Evolutionary conservation across 37 sponge, comb jelly and placozoan species (phyloP).

Genomic region (Oscarella lobularis): DNA sequence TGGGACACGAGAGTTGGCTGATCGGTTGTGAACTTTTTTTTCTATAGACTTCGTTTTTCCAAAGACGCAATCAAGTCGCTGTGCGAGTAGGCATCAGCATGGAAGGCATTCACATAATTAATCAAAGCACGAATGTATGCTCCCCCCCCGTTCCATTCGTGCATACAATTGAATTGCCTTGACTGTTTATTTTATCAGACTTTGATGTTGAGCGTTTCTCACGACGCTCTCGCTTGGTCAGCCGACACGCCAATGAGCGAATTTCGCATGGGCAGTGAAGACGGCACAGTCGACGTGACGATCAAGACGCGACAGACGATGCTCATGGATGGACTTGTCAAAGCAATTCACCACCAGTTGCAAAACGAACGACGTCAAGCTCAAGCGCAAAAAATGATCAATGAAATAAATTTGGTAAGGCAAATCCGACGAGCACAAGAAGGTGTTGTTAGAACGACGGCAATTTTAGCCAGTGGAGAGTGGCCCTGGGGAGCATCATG

Average conservation of each 20-base stretch:
- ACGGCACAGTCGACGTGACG: not conserved
- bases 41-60: not conserved
- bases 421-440: not conserved
- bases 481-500: too few relatives aligned
- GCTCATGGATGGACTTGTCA: not conserved
- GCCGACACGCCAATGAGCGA: not conserved
- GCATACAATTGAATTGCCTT: not conserved
- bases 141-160: not conserved
- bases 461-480: too few relatives aligned
- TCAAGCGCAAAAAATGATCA: not conserved
- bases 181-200: not conserved
- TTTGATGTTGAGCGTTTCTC: not conserved
- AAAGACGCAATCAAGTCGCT: not conserved
- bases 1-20: not conserved
- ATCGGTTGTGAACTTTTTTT: not conserved
- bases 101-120: conserved; percentile 31
- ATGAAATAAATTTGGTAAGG: not conserved
- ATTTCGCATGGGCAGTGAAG: not conserved
- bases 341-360: not conserved
- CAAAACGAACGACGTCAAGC: not conserved
- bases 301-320: not conserved
- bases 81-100: conserved; percentile 35
- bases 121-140: conserved; percentile 25
- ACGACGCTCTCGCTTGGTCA: not conserved
- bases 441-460: not conserved